Conservation (phyloP, 2,113 vertebrate species). For the Channa argus region DNA sequence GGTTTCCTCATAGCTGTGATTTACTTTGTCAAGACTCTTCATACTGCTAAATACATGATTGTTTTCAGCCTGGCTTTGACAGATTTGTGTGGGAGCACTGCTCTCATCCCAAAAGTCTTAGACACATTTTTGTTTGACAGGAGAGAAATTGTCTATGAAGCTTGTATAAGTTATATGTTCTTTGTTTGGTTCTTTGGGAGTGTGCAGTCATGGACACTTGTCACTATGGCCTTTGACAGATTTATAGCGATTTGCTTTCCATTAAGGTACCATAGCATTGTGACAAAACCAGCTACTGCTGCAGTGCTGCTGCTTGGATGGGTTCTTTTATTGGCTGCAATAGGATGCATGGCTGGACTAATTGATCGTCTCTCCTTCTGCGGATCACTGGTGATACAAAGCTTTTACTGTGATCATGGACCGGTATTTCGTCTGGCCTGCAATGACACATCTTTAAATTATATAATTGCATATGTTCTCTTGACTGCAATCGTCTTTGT, state of each 20-base stretch:
- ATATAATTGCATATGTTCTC: background rate
- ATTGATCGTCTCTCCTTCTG: slow-evolving; percentile 76
- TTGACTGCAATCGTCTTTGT: background rate
- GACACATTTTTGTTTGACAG: slow-evolving; percentile 72
- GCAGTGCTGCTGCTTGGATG: slow-evolving; percentile 47
- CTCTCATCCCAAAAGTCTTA: slow-evolving; percentile 70
- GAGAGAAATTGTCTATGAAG: slow-evolving; percentile 62
- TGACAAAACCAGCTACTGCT: slow-evolving; percentile 43
- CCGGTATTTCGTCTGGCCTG: slow-evolving; percentile 65
- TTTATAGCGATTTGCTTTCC: slow-evolving; percentile 75
- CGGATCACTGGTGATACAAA: slow-evolving; percentile 60
- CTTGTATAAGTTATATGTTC: slow-evolving; percentile 75
- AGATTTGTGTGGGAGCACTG: slow-evolving; percentile 73
- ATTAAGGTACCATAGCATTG: slow-evolving; percentile 62
- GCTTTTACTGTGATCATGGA: slow-evolving; percentile 75
- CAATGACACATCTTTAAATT: slow-evolving; percentile 38
- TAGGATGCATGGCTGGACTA: slow-evolving; percentile 9
- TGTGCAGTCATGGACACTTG: slow-evolving; percentile 71
- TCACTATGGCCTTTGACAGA: slow-evolving; percentile 74
- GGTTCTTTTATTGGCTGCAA: background rate
- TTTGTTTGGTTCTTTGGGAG: slow-evolving; percentile 54
- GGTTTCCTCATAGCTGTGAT: slow-evolving; percentile 57
- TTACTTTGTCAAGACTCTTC: slow-evolving; percentile 55
- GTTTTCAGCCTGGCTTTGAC: slow-evolving; percentile 70
- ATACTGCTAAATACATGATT: slow-evolving; percentile 73